Conservation (phyloP, 2,797 vertebrate genomes). For the Buphagus erythrorhynchus region DNA sequence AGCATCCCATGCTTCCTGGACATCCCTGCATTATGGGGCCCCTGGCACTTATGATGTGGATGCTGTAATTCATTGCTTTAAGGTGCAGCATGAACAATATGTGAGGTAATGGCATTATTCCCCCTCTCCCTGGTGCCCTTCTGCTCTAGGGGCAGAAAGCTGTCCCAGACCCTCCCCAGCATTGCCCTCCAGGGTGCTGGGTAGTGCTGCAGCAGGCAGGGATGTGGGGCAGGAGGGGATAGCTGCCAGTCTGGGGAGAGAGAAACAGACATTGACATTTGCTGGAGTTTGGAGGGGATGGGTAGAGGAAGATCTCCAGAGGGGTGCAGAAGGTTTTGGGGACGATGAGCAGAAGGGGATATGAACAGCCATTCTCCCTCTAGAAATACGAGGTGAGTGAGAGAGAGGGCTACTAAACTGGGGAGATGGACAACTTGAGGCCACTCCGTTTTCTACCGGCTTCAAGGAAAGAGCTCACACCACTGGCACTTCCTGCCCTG, state of each 20-base stretch:
- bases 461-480: neutral
- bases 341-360: neutral
- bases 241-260: neutral
- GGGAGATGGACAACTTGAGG: neutral
- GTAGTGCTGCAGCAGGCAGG: neutral
- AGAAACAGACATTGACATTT: neutral
- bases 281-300: neutral
- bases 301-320: neutral
- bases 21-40: neutral
- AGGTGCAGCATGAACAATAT: neutral
- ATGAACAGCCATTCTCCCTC: neutral
- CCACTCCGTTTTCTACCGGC: neutral
- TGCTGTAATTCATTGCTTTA: neutral
- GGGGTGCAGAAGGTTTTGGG: neutral
- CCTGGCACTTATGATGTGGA: neutral
- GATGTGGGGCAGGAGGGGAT: neutral
- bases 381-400: neutral
- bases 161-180: neutral
- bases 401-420: neutral
- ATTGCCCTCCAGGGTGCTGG: neutral
- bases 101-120: neutral
- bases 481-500: neutral
- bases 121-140: neutral
- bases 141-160: neutral
- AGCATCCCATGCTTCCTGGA: neutral